Conservation (phyloP, 2,113 vertebrate species). For the Toxotes jaculatrix region DNA sequence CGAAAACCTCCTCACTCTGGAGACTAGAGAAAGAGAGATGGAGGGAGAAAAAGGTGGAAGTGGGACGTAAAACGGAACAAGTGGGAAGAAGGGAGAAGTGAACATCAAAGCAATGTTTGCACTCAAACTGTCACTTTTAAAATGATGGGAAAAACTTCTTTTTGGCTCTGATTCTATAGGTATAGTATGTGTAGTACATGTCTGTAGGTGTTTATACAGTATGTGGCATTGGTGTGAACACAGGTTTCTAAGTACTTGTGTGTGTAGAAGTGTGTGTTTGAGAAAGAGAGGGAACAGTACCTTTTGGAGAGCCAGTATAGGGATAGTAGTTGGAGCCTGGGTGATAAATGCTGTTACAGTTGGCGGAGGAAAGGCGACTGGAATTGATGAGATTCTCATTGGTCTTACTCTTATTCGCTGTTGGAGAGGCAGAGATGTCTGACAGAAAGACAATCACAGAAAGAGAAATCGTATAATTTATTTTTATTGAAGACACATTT, state of each 20-base stretch:
- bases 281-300: conserved; percentile 35
- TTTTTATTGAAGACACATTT: background rate
- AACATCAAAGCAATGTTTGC: background rate
- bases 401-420: conserved; percentile 89
- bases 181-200: background rate
- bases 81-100: conserved; percentile 19
- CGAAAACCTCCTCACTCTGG: conserved; percentile 78
- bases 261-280: background rate
- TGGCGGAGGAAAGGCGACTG: conserved; percentile 88
- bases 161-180: background rate
- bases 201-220: background rate
- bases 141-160: background rate
- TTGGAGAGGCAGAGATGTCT: conserved; percentile 78
- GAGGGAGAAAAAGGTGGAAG: conserved; percentile 11
- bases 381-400: conserved; percentile 91
- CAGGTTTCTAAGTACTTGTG: background rate
- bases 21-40: conserved; percentile 51
- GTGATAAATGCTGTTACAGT: conserved; percentile 91
- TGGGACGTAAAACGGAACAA: background rate
- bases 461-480: background rate
- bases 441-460: conserved; percentile 30
- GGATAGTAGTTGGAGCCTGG: conserved; percentile 91
- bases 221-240: background rate
- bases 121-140: background rate
- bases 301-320: conserved; percentile 90